phyloP scores from a whole-genome alignment of 2,113 vertebrate genomes.

The Boulengeromyrus knoepffleri region DNA sequence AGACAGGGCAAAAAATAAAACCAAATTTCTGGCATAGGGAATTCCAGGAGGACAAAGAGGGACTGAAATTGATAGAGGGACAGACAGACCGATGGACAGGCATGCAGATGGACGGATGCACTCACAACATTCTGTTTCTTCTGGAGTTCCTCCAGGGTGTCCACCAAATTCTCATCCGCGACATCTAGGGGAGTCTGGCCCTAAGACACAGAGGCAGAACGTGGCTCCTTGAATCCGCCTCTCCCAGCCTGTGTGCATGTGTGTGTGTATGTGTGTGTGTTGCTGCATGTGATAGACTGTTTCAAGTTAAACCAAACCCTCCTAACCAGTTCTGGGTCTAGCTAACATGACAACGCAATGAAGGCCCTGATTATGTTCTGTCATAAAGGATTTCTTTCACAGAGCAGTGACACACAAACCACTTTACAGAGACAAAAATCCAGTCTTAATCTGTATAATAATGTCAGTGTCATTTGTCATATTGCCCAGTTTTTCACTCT shows the following conservation, averaged over 20 bases:
- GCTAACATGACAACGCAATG: neutral
- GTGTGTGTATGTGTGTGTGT: neutral
- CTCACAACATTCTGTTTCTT: constrained; percentile 70
- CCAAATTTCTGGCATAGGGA: neutral
- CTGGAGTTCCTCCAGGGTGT: constrained; percentile 66
- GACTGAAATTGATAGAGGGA: neutral
- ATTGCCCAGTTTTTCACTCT: neutral
- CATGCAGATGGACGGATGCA: neutral
- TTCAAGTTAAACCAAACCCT: neutral
- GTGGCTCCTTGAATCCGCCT: too few species aligned
- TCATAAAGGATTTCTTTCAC: neutral
- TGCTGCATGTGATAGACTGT: neutral
- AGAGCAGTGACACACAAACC: neutral
- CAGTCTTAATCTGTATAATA: neutral
- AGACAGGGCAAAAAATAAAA: neutral
- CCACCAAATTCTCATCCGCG: constrained; percentile 61
- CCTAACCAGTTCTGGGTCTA: neutral
- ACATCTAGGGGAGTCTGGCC: constrained; percentile 68
- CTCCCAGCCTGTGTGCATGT: neutral
- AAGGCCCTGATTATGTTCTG: neutral
- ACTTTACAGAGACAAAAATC: neutral
- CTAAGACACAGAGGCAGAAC: constrained; percentile 40
- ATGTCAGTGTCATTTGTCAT: neutral
- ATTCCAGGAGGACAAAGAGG: neutral
- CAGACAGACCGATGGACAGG: neutral